These are phyloP conservation scores for Ceraclea dissimilis DNA, from an alignment of 2,888 invertebrate species.

Conservation along the genomic window DNA sequence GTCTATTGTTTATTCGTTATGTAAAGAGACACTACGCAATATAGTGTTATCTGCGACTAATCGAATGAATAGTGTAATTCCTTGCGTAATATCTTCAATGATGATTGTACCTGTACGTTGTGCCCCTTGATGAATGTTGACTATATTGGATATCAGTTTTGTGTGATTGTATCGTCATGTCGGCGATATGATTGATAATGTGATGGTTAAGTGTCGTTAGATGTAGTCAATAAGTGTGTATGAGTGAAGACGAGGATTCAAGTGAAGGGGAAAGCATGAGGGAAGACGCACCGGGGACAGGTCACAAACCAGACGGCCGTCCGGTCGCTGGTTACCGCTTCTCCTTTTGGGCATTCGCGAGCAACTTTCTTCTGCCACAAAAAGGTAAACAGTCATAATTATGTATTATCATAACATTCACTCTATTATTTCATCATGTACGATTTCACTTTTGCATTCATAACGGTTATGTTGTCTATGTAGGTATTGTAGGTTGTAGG, in stretches of 20 bases:
- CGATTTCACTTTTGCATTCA: conserved; percentile 10
- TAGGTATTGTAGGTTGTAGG: too few species aligned
- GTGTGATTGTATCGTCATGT: too few species aligned
- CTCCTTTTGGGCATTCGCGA: conserved; percentile 25
- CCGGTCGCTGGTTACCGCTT: conserved; percentile 25
- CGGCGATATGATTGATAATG: neutral
- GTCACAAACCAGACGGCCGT: conserved; percentile 22
- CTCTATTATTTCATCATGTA: conserved; percentile 9
- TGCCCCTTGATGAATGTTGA: too few species aligned
- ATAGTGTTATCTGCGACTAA: too few species aligned
- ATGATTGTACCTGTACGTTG: too few species aligned
- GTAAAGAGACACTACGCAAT: too few species aligned
- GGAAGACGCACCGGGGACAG: conserved; percentile 21
- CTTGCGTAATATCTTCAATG: too few species aligned
- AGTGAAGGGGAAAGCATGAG: conserved; percentile 18
- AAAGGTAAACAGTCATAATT: conserved; percentile 17
- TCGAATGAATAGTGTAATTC: too few species aligned
- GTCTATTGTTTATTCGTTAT: too few species aligned
- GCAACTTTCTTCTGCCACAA: conserved; percentile 25
- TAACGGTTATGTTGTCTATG: neutral
- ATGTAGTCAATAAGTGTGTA: neutral
- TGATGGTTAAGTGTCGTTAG: neutral
- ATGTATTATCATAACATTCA: conserved; percentile 8
- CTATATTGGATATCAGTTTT: too few species aligned
- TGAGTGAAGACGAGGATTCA: neutral